Base-by-base conservation (phyloP, 2,797 vertebrate genomes). In the Pelobates cultripes region DNA sequence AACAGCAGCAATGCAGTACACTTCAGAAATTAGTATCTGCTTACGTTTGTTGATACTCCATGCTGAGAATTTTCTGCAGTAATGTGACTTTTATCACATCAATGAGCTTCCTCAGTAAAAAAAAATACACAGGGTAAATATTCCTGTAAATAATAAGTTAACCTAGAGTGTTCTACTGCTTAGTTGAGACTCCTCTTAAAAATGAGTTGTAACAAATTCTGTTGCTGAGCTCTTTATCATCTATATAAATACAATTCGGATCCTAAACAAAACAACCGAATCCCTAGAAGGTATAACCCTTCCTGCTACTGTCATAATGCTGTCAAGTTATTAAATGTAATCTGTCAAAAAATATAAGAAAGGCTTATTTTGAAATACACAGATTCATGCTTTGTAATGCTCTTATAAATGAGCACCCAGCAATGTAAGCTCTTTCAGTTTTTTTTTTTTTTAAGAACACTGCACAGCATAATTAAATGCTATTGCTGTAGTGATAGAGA, bases 281-380 rank as follows among this genome's bases (percentile, higher is more conserved):
- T 64, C 61, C 2, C 55, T 57, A 57, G 55, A 57, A 57, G 14
- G 2, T 64, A 64, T 64, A 64, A 14, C 61, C 61, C 28, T 64
- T 64, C 28, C 61, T 64, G 61, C 7, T 40, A 64, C 61, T 64
- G 61, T 64, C 61, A 64, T 64, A 64, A 64, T 12, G 55, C 55
- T 57, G 28, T 64, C 61, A 64, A 64, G 17, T 64, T n/a, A 64
- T 28, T 64, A 64, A 64, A 64, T n/a, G 81, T 67, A 77, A 82
- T 70, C 72, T 43, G 78, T 57, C 73, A 77, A 84, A 72, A 83
- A 40, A 17, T 57, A 80, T 86, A 91, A 82, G 88, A 87, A 91
- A 93, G 92, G 93, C 94, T 94, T 92, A 93, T 92, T 89, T 57
- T 57, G 55, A 57, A 57, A 12, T 14, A 57, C 55, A 14, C 55